Evolutionary conservation across 1,140 invertebrate species (phyloP).

Genomic region (Zaprionus inermis): DNA sequence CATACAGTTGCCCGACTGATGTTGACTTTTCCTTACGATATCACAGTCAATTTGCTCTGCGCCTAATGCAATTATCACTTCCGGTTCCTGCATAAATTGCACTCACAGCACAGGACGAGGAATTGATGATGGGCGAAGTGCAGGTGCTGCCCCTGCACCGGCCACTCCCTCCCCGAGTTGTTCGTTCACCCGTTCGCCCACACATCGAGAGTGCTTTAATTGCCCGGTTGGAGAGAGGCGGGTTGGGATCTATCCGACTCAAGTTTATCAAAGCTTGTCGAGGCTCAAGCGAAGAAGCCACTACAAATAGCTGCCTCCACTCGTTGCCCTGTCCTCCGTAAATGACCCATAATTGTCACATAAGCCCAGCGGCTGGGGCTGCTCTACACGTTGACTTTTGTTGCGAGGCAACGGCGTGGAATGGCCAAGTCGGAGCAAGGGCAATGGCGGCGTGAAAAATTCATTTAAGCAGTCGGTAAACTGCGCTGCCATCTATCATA

Average conservation of each 20-base stretch:
- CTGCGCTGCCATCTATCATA: slow-evolving; percentile 73
- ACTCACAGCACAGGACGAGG: not conserved
- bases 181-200: not conserved
- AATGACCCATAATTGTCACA: slow-evolving; percentile 72
- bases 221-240: not conserved
- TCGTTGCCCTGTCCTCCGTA: not conserved
- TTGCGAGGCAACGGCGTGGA: slow-evolving; percentile 72
- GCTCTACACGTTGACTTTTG: slow-evolving; percentile 59
- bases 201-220: not conserved
- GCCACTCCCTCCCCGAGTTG: not conserved
- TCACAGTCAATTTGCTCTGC: slow-evolving; percentile 9
- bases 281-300: slow-evolving; percentile 1
- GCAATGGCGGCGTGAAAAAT: slow-evolving; percentile 69
- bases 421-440: slow-evolving; percentile 33
- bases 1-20: not conserved
- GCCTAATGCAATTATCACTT: slow-evolving; percentile 32
- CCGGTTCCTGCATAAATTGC: not conserved
- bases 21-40: not conserved
- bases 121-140: slow-evolving; percentile 22
- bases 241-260: not conserved
- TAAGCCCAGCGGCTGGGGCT: slow-evolving; percentile 34
- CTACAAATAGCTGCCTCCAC: slow-evolving; percentile 25
- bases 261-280: slow-evolving; percentile 38
- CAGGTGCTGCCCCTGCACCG: not conserved
- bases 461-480: slow-evolving; percentile 80